These are phyloP conservation scores for Vulpes vulpes DNA, from an alignment of 2,113 vertebrate species.

Conservation along the genomic window DNA sequence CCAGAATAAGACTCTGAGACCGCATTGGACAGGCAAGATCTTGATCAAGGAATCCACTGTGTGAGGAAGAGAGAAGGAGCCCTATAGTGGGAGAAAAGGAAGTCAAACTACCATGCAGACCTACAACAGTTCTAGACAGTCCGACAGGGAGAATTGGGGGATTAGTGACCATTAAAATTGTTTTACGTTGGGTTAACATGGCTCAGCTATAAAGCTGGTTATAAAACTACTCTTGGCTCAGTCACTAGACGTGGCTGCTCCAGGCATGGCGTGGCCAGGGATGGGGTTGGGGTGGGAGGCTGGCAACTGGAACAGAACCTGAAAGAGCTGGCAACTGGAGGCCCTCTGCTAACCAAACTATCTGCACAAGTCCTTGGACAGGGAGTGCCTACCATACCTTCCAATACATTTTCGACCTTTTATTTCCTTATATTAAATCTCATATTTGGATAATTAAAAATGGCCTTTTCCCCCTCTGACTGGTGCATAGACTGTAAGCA, in stretches of 20 bases:
- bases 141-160: neutral
- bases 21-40: neutral
- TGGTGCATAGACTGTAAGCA: neutral
- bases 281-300: fast-evolving
- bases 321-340: neutral
- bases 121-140: neutral
- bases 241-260: neutral
- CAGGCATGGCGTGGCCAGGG: too few species aligned
- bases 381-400: neutral
- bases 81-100: neutral
- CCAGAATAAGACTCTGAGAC: neutral
- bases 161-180: neutral
- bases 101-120: neutral
- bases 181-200: neutral
- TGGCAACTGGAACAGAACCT: neutral
- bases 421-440: neutral
- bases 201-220: neutral
- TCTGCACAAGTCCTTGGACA: neutral
- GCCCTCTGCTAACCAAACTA: neutral
- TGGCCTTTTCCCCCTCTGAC: too few species aligned
- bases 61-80: neutral
- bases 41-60: neutral
- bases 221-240: neutral
- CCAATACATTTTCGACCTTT: neutral
- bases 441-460: neutral